Evolutionary conservation across 2,113 vertebrate species (phyloP).

Genomic region (Camelus bactrianus): DNA sequence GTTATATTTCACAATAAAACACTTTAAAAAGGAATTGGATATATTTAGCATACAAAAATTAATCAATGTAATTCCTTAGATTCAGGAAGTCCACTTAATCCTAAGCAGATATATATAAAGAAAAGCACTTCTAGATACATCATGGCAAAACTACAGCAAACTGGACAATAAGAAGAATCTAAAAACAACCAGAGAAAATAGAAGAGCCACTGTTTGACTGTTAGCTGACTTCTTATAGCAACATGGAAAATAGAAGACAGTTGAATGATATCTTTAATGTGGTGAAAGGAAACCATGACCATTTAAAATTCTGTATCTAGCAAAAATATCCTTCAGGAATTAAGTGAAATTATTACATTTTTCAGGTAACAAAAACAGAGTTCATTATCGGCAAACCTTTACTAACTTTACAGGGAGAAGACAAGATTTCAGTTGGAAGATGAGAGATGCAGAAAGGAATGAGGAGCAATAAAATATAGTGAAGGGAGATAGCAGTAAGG

Average conservation of each 20-base stretch:
- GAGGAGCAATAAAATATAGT: background rate
- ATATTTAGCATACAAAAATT: background rate
- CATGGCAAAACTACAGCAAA: slow-evolving; percentile 39
- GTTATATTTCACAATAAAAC: background rate
- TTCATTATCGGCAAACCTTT: background rate
- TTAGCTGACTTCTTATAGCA: background rate
- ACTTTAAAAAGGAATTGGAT: background rate
- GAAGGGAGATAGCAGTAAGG: background rate
- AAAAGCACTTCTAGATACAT: background rate
- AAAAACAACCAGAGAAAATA: slow-evolving; percentile 22
- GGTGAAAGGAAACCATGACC: background rate
- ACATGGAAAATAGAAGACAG: background rate
- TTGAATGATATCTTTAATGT: background rate
- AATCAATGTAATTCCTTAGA: background rate
- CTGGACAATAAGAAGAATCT: background rate
- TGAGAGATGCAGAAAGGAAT: background rate
- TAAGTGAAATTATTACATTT: slow-evolving; percentile 6
- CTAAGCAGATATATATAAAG: background rate
- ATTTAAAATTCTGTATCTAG: slow-evolving; percentile 32
- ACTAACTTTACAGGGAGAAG: background rate
- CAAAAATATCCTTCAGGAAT: background rate
- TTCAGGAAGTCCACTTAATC: slow-evolving; percentile 10
- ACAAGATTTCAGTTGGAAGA: background rate
- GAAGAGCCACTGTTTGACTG: background rate
- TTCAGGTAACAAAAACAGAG: background rate